These are phyloP conservation scores for Troides aeacus DNA, from an alignment of 2,888 invertebrate species.

Conservation along the genomic window DNA sequence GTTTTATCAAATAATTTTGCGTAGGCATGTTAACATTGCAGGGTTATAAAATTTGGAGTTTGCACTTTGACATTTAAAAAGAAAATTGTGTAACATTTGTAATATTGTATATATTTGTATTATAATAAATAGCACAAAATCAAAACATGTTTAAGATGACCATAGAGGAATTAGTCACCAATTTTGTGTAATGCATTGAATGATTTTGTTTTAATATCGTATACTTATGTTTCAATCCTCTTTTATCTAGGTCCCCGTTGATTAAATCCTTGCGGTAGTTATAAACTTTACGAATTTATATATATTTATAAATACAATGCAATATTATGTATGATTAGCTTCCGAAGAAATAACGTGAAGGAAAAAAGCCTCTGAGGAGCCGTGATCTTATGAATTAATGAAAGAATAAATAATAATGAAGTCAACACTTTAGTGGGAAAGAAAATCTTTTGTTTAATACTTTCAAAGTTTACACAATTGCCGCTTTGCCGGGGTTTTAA, in stretches of 20 bases:
- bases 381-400: neutral
- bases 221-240: neutral
- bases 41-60: constrained; percentile 6
- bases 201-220: neutral
- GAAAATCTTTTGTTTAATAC: neutral
- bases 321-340: neutral
- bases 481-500: constrained; percentile 13
- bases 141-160: neutral
- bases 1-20: neutral
- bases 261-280: no score
- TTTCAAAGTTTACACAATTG: neutral
- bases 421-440: neutral
- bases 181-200: neutral
- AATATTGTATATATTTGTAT: neutral
- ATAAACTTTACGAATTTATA: no score
- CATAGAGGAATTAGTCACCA: neutral
- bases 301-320: no score
- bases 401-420: constrained; percentile 1
- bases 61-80: constrained; percentile 1
- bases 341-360: neutral
- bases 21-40: neutral
- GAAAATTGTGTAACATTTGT: no score
- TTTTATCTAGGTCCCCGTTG: no score
- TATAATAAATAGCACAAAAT: neutral
- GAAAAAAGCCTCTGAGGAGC: neutral